Base-by-base conservation (phyloP, 2,888 invertebrate species). In the Drosophila mulleri region DNA sequence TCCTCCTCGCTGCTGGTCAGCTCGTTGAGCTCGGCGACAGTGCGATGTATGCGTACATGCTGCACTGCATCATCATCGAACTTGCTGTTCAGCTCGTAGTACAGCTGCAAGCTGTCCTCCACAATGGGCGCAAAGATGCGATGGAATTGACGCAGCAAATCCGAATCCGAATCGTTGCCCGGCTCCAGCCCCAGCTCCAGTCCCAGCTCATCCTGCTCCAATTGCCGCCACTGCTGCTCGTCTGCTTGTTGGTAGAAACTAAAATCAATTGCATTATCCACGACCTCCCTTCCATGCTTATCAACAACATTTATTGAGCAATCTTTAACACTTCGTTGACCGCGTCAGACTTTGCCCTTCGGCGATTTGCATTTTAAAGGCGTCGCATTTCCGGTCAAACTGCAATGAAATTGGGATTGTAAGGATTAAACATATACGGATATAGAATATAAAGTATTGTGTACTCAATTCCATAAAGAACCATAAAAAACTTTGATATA, bases 271-370 rank as follows among this genome's bases (percentile, higher is more conserved):
- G 72, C 61, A 62, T 83, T 69, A 59, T 83, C 71, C 26, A 66
- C 54, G 54, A 79, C 47, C n/a, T 41, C 37, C 83, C 75, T 83
- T 80, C 83, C 82, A 80, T 88, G 82, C 83, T 58, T 56, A 59
- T 71, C 80, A 83, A 83, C 82, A 79, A 82, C 73, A 82, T 84
- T 84, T 82, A 91, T 92, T 92, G 93, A 93, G 92, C 93, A 93
- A 91, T 92, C 89, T 89, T 91, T 91, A 88, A 91, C 92, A 93
- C 93, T 93, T 92, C 92, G 92, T 91, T 92, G 91, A 83, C 90
- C 93, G 89, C 92, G 93, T 93, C 93, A 93, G 91, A 93, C 93
- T 83, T 91, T 92, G 85, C 93, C 93, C 78, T 90, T 92, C 59
- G 90, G 89, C 76, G 89, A 88, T 84, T 92, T 92, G 65, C 88